These are phyloP conservation scores for Onychomys leucogaster DNA, from an alignment of 2,797 vertebrate species.

Conservation along the genomic window DNA sequence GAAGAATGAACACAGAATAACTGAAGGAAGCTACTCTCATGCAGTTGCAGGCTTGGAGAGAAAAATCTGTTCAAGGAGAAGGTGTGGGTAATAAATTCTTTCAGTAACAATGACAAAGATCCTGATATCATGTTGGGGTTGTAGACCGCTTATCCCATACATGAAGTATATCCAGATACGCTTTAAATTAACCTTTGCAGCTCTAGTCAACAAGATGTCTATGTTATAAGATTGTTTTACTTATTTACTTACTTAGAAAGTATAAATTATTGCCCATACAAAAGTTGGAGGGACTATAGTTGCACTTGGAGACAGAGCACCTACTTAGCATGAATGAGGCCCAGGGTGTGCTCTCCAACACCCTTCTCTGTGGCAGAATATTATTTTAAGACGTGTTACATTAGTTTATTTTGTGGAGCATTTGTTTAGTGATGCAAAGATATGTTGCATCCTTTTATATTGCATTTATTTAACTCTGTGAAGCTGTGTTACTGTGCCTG, in stretches of 20 bases:
- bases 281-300: neutral
- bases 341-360: neutral
- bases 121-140: neutral
- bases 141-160: neutral
- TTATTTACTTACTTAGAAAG: neutral
- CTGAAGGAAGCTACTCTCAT: neutral
- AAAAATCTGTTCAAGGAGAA: neutral
- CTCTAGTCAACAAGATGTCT: neutral
- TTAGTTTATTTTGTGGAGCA: no score
- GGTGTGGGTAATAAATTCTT: neutral
- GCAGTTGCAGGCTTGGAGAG: neutral
- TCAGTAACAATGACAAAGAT: neutral
- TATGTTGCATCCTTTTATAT: no score
- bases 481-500: no score
- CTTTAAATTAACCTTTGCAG: slow-evolving; percentile 10
- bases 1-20: no score
- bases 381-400: no score
- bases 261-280: neutral
- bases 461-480: no score
- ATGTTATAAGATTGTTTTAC: neutral
- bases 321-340: neutral
- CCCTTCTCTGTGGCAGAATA: no score
- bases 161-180: neutral
- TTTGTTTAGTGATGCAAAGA: no score
- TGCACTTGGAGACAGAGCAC: neutral